Evolutionary conservation across 2,113 vertebrate species (phyloP).

Genomic region (Oophaga pumilio): DNA sequence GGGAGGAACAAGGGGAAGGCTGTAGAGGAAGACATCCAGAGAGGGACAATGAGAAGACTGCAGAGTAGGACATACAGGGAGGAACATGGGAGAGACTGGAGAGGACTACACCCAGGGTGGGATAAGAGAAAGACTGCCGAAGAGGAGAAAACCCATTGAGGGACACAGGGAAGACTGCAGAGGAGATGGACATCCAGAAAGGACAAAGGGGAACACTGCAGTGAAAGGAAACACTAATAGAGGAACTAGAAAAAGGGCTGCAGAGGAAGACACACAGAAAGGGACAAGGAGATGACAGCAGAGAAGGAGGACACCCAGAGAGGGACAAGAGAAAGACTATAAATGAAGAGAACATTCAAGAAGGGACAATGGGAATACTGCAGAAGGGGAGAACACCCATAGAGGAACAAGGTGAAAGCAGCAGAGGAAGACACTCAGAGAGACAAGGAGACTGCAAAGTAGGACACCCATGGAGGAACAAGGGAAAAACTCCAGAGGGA

Average conservation of each 20-base stretch:
- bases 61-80: no score
- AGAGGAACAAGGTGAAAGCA: neutral
- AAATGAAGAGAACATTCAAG: neutral
- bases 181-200: neutral
- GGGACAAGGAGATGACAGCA: neutral
- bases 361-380: neutral
- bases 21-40: neutral
- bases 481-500: no score
- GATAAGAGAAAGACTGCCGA: no score
- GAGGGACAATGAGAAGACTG: no score
- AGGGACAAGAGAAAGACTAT: neutral
- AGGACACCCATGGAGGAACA: neutral
- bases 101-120: no score
- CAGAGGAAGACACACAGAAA: neutral
- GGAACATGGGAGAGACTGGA: no score
- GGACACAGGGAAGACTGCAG: no score
- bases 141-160: no score
- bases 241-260: neutral
- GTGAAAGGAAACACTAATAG: neutral
- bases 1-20: neutral
- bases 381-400: neutral
- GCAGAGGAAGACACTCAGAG: neutral
- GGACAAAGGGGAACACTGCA: neutral
- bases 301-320: neutral
- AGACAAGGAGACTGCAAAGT: neutral